Evolutionary conservation across 2,888 invertebrate genomes (phyloP).

Genomic region (Julus scanicus): DNA sequence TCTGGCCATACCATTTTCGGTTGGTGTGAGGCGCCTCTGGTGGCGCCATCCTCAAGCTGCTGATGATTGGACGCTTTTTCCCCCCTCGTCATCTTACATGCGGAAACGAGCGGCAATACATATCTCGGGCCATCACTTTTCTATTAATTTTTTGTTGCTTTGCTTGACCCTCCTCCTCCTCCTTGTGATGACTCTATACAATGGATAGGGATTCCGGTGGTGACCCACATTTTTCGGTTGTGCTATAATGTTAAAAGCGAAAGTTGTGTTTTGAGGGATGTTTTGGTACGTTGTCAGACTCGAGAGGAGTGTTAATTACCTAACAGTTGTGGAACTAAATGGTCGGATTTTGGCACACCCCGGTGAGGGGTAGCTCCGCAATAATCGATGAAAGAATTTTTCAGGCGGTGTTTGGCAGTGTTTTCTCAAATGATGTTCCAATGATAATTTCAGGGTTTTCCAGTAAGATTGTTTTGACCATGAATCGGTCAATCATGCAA

Average conservation of each 20-base stretch:
- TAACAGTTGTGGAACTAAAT: neutral
- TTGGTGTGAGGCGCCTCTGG: neutral
- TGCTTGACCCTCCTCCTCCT: neutral
- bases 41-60: neutral
- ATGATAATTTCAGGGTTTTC: too few species aligned
- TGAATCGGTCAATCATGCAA: too few species aligned
- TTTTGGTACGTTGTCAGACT: neutral
- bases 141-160: neutral
- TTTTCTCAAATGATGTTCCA: neutral
- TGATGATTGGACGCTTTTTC: neutral
- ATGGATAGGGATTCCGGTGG: neutral
- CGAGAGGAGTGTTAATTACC: neutral
- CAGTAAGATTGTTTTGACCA: too few species aligned
- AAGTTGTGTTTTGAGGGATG: slow-evolving; percentile 16
- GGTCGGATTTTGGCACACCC: neutral
- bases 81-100: neutral
- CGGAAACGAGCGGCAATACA: neutral
- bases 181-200: neutral
- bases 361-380: neutral
- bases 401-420: neutral
- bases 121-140: neutral
- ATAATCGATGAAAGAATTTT: neutral
- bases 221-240: neutral
- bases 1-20: neutral
- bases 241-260: neutral